Conservation (phyloP, 2,113 vertebrate genomes). For the Misgurnus mizolepis region DNA sequence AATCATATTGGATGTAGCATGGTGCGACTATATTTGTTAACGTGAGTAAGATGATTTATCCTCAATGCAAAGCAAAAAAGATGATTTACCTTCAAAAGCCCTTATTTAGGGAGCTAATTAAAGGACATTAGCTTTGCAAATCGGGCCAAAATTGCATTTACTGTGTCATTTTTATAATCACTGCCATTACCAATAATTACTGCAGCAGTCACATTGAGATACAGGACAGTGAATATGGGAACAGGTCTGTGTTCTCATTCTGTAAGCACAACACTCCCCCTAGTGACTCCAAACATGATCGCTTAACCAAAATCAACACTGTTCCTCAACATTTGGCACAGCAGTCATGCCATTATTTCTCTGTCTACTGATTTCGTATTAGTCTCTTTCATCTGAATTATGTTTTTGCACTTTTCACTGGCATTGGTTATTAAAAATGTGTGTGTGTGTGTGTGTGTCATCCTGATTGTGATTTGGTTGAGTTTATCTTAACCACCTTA, state of each 20-base stretch:
- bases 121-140: conserved; percentile 62
- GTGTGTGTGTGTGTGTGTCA: background rate
- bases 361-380: background rate
- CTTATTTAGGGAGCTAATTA: conserved; percentile 57
- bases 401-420: background rate
- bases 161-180: conserved; percentile 64
- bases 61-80: conserved; percentile 14
- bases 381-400: background rate
- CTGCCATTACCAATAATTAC: conserved; percentile 64
- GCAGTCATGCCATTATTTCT: background rate
- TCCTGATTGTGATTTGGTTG: background rate
- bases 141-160: conserved; percentile 60
- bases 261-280: conserved; percentile 48
- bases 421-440: background rate
- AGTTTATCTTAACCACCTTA: background rate
- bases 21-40: too few relatives aligned
- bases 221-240: conserved; percentile 46
- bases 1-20: too few relatives aligned
- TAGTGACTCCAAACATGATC: conserved; percentile 36
- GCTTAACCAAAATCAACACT: conserved; percentile 6
- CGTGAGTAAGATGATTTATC: background rate
- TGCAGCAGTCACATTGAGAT: conserved; percentile 60
- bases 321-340: conserved; percentile 26
- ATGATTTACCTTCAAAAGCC: conserved; percentile 52
- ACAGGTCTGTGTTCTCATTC: conserved; percentile 27